Evolutionary conservation across 30 jellyfish, hydroid and myxozoan species (phyloP).

Genomic region (Aurelia sp.): DNA sequence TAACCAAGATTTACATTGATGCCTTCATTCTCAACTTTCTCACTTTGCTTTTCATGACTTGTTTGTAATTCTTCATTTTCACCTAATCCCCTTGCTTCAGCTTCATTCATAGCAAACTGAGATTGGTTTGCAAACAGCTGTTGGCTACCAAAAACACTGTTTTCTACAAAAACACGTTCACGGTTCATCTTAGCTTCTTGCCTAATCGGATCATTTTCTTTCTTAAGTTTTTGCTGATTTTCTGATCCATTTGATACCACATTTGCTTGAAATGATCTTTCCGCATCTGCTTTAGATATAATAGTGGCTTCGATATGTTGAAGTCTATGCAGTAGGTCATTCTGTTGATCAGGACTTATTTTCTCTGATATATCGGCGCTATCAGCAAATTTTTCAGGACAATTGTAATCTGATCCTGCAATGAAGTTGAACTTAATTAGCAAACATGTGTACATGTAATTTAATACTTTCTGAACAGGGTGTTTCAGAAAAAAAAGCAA

Average conservation of each 20-base stretch:
- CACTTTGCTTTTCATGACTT: neutral
- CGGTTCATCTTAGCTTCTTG: neutral
- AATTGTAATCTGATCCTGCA: too few species aligned
- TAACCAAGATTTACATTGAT: neutral
- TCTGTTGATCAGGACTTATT: neutral
- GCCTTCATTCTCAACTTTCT: neutral
- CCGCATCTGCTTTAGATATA: neutral
- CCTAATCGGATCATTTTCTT: slow-evolving; percentile 46
- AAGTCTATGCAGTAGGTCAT: neutral
- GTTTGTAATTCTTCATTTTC: neutral
- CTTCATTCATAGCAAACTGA: neutral
- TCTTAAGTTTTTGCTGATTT: neutral
- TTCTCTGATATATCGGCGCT: too few species aligned
- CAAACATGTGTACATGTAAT: too few species aligned
- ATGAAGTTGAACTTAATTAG: too few species aligned
- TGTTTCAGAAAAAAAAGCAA: too few species aligned
- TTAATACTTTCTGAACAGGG: too few species aligned
- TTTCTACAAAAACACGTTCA: slow-evolving; percentile 13
- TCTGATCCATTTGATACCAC: slow-evolving; percentile 25
- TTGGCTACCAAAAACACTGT: slow-evolving; percentile 35
- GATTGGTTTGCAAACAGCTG: slow-evolving; percentile 41
- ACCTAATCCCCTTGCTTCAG: neutral
- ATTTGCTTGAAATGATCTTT: slow-evolving; percentile 5
- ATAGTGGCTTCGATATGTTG: neutral
- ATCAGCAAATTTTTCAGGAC: too few species aligned